Percentiles rank a stretch among this genome's conserved stretches.
Conservation (phyloP, 1,140 invertebrate species). For the Habropoda laboriosa region DNA sequence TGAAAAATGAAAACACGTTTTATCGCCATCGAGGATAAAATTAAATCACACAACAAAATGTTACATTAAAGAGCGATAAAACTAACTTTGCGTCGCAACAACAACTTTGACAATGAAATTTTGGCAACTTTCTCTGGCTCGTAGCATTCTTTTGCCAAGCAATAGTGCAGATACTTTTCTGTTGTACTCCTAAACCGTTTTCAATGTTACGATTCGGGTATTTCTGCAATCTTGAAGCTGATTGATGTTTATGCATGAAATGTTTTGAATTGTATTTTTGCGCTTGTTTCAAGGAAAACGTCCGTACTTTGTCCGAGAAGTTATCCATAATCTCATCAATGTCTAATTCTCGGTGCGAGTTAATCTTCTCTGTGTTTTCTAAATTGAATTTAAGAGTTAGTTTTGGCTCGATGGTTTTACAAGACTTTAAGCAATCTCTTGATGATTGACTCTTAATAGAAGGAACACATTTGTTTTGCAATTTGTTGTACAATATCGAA, state of each 20-base stretch:
- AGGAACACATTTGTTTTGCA: not conserved
- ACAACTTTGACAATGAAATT: not conserved
- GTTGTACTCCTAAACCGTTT: not conserved
- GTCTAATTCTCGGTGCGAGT: not conserved
- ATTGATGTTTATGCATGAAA: not conserved
- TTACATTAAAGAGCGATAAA: not conserved
- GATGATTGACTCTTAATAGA: not conserved
- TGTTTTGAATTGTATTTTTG: not conserved
- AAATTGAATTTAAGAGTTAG: not conserved
- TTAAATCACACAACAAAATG: not conserved
- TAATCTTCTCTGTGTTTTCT: not conserved
- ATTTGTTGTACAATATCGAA: conserved; percentile 11
- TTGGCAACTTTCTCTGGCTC: not conserved
- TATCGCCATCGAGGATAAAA: not conserved
- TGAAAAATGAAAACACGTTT: not conserved
- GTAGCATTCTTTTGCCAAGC: not conserved
- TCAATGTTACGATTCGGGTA: not conserved
- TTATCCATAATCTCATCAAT: not conserved
- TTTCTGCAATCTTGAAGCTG: not conserved
- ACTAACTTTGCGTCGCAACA: conserved; percentile 10
- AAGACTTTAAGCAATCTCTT: not conserved
- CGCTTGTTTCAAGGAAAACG: not conserved
- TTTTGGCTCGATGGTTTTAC: not conserved
- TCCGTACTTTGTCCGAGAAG: not conserved
- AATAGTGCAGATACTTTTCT: not conserved